Base-by-base conservation (phyloP, 2,113 vertebrate genomes). In the Stegostoma tigrinum region DNA sequence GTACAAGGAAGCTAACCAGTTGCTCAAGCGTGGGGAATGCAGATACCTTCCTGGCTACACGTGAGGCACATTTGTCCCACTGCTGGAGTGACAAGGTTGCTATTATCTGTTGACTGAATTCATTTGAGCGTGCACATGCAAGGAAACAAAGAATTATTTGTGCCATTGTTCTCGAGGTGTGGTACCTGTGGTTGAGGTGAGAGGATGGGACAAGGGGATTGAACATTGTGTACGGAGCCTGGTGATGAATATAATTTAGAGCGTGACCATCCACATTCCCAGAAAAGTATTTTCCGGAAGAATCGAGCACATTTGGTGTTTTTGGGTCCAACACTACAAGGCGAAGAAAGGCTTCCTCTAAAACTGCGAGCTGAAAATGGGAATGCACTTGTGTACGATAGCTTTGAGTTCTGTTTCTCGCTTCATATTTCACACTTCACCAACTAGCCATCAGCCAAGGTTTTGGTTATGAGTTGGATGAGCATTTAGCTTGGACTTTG, bases 331-430 rank as follows among this genome's bases (percentile, higher is more conserved):
- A 75, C 94, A 95, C 67, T 68, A 52, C 45, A 72, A 52, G 67
- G 94, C 45, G 75, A 75, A 95, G 24, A 93, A 93, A 48, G 27
- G 94, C 12, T 95, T 34, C 45, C 42, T 72, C 94, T 95, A 24
- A 95, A 95, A 95, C 24, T 52, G 67, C 17, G 67, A 52, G 48
- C 67, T 95, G 67, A 95, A 95, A 72, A 95, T 95, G 38, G 52
- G 52, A 72, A 52, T 34, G 42, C 68, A 48, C 94, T 70, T 70
- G 68, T 52, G 66, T 75, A 95, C 68, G 42, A 34, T 30, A 75
- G 42, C 94, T 72, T 66, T 12, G 1, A 34, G 94, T 95, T 95
- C 38, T 6, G 72, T 67, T 95, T 72, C n/a, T 19, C 68, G 67
- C 94, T 67, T 24, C 94, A 72, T 67, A 48, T 75, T 95, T 95